phyloP scores from a whole-genome alignment of 1,140 invertebrate species.

The Hypothenemus hampei region DNA sequence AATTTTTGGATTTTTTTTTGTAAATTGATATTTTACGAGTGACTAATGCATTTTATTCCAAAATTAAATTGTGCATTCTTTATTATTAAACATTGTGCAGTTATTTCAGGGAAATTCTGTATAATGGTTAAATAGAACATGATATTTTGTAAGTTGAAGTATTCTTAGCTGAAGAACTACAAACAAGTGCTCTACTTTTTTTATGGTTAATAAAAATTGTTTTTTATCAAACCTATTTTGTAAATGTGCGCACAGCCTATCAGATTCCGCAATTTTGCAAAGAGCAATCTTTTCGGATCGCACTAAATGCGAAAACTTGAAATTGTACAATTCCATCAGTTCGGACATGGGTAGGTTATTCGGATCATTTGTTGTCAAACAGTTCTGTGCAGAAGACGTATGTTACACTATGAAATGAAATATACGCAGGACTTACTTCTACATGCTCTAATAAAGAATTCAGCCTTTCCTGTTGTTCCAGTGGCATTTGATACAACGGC shows the following conservation, averaged over 20 bases:
- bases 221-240: slow-evolving; percentile 50
- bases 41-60: no score
- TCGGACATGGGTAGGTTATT: slow-evolving; percentile 50
- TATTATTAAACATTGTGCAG: neutral
- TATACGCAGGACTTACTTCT: slow-evolving; percentile 23
- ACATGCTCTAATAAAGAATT: slow-evolving; percentile 33
- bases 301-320: slow-evolving; percentile 54
- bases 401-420: neutral
- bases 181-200: no score
- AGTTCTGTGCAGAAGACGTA: slow-evolving; percentile 8
- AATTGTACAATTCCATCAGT: slow-evolving; percentile 67
- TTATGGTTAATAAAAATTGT: no score
- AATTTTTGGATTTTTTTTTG: slow-evolving; percentile 24
- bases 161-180: no score
- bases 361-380: slow-evolving; percentile 13
- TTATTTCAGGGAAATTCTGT: neutral
- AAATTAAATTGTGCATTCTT: no score
- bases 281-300: slow-evolving; percentile 50
- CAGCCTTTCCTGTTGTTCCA: slow-evolving; percentile 29
- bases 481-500: slow-evolving; percentile 17
- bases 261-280: slow-evolving; percentile 51
- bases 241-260: slow-evolving; percentile 48
- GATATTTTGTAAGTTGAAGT: no score
- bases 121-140: no score
- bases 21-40: no score